A percentile compares a stretch with the other conserved stretches of the same genome.
phyloP scores from a whole-genome alignment of 2,797 vertebrate species.

The Falco columbarius region DNA sequence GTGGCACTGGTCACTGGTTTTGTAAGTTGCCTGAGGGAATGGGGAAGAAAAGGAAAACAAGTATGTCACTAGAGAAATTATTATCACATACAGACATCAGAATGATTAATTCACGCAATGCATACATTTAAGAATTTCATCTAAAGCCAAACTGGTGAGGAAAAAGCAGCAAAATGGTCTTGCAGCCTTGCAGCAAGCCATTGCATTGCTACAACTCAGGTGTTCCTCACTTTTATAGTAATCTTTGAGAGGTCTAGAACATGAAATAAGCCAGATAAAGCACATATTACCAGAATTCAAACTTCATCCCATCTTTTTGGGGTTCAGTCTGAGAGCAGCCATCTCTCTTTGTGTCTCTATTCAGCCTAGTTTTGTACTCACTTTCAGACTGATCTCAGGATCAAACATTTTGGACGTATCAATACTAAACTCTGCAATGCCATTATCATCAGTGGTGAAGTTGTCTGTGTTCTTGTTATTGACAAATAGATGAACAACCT shows the following conservation, averaged over 20 bases:
- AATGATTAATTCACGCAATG: not conserved
- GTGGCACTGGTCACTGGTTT: constrained; percentile 38
- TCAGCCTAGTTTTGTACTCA: constrained; percentile 57
- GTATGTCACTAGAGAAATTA: not conserved
- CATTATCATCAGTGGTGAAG: constrained; percentile 78
- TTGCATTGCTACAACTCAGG: not conserved
- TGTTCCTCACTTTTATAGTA: not conserved
- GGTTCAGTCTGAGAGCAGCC: not conserved
- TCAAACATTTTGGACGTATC: constrained; percentile 76
- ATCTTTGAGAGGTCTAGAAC: not conserved
- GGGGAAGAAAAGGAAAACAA: not conserved
- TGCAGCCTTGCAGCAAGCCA: not conserved
- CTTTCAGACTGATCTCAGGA: constrained; percentile 67
- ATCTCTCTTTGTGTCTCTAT: not conserved
- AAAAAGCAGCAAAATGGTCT: not conserved
- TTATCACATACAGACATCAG: not conserved
- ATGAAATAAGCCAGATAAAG: not conserved
- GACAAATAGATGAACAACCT: constrained; percentile 76
- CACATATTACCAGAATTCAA: not conserved
- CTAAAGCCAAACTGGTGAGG: not conserved
- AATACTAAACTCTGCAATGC: constrained; percentile 80
- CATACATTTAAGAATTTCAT: not conserved
- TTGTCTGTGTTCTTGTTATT: constrained; percentile 28
- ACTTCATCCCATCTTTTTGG: not conserved
- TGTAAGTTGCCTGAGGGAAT: constrained; percentile 41